phyloP scores from a whole-genome alignment of 2,113 vertebrate species.

The Misgurnus anguillicaudatus region DNA sequence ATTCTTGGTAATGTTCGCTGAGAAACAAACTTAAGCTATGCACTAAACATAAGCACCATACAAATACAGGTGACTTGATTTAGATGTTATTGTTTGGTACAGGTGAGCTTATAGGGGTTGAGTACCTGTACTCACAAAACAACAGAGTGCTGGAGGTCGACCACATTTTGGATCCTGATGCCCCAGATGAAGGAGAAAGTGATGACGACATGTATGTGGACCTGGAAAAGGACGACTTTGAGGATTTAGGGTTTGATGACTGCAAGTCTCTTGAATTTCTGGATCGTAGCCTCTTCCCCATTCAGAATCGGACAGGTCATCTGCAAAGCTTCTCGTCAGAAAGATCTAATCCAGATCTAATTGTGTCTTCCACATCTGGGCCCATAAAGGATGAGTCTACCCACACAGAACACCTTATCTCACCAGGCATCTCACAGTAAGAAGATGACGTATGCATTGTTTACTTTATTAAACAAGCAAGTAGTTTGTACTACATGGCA shows the following conservation, averaged over 20 bases:
- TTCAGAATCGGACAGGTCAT: not conserved
- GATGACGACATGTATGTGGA: constrained; percentile 3
- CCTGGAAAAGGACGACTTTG: constrained; percentile 8
- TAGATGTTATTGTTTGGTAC: not conserved
- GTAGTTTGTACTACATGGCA: no score
- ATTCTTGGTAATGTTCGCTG: no score
- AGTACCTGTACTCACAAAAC: constrained; percentile 42
- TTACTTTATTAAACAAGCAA: not conserved
- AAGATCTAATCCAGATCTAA: constrained; percentile 1
- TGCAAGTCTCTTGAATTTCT: not conserved
- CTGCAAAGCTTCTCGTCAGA: not conserved
- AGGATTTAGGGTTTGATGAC: not conserved
- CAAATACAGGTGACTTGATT: not conserved
- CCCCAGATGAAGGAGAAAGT: not conserved
- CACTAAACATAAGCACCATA: no score
- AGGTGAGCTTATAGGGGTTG: constrained; percentile 27
- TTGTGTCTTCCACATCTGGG: constrained; percentile 15
- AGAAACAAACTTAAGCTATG: no score
- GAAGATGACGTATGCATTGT: not conserved
- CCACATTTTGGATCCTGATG: constrained; percentile 5
- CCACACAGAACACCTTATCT: not conserved
- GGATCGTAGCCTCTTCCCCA: not conserved
- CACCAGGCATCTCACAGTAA: not conserved
- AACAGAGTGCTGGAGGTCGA: constrained; percentile 8
- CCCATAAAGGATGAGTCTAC: not conserved